phyloP scores from a whole-genome alignment of 2,888 invertebrate species.

The Scaptomyza reducta region DNA sequence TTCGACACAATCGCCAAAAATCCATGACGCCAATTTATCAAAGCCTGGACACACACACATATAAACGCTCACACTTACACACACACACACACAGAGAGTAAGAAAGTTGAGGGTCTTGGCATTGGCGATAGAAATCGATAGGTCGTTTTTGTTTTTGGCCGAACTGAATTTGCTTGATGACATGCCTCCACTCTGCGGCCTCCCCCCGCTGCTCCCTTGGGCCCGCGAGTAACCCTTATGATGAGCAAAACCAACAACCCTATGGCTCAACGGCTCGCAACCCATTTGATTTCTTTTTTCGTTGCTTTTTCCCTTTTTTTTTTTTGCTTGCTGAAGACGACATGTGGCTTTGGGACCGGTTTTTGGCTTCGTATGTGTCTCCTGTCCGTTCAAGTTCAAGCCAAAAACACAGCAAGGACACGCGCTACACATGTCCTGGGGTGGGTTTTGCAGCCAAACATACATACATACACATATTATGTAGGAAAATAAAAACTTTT shows the following conservation, averaged over 20 bases:
- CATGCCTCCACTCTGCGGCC: conserved; percentile 42
- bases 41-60: conserved; percentile 25
- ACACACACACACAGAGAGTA: conserved; percentile 4
- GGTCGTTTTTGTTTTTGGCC: conserved; percentile 65
- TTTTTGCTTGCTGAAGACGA: conserved; percentile 58
- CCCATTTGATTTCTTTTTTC: conserved; percentile 75
- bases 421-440: conserved; percentile 56
- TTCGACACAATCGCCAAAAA: conserved; percentile 31
- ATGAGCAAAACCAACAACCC: conserved; percentile 60
- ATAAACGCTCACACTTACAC: conserved; percentile 2
- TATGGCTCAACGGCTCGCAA: conserved; percentile 52
- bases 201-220: conserved; percentile 13
- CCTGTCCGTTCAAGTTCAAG: conserved; percentile 72
- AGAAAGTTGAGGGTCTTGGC: conserved; percentile 16
- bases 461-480: conserved; percentile 62
- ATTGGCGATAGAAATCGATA: conserved; percentile 68
- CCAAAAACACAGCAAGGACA: conserved; percentile 71
- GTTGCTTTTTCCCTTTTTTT: conserved; percentile 62
- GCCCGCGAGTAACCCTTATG: conserved; percentile 70
- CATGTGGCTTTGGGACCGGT: conserved; percentile 68
- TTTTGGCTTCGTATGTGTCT: conserved; percentile 26
- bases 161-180: conserved; percentile 60
- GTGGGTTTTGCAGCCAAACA: conserved; percentile 63
- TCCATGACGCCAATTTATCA: conserved; percentile 60
- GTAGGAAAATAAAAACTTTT: conserved; percentile 78